A percentile compares a stretch with the other conserved stretches of the same genome.
phyloP scores from a whole-genome alignment of 2,797 vertebrate species.

The Acanthurus lineatus region DNA sequence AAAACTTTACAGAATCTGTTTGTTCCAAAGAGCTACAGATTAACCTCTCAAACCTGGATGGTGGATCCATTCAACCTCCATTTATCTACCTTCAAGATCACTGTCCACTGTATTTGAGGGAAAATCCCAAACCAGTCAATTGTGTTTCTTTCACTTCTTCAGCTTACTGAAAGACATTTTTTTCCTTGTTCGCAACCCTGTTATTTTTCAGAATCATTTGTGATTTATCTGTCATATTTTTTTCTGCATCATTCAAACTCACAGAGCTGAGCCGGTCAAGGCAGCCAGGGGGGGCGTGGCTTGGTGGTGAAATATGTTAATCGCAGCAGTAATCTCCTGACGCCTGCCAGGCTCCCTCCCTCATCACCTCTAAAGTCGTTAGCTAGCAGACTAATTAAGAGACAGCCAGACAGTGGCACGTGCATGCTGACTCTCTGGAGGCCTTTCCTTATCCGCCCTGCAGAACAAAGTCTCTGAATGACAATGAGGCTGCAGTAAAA shows the following conservation, averaged over 20 bases:
- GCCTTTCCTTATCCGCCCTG: conserved; percentile 19
- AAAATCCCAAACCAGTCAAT: background rate
- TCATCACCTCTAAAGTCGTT: conserved; percentile 67
- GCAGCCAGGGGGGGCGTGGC: conserved; percentile 34
- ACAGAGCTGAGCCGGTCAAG: conserved; percentile 2
- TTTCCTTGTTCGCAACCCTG: too few relatives aligned
- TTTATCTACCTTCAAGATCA: background rate
- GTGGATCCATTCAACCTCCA: background rate
- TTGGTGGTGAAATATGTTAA: conserved; percentile 68
- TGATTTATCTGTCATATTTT: too few relatives aligned
- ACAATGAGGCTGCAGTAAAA: conserved; percentile 38
- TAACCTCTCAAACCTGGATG: background rate
- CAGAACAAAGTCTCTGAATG: conserved; percentile 45
- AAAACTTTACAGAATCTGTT: background rate
- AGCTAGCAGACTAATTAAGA: conserved; percentile 81
- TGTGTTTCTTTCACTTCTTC: background rate
- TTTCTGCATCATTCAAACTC: conserved; percentile 13
- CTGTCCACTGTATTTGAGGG: background rate
- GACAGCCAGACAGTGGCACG: conserved; percentile 56
- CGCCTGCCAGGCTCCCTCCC: conserved; percentile 56
- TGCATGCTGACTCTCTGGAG: conserved; percentile 60
- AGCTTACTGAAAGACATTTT: background rate
- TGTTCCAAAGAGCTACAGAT: background rate
- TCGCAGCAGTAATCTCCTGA: conserved; percentile 69
- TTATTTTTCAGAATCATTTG: too few relatives aligned